These are phyloP conservation scores for Loris lydekkerianus DNA, from an alignment of 2,797 vertebrate genomes.

Conservation along the genomic window DNA sequence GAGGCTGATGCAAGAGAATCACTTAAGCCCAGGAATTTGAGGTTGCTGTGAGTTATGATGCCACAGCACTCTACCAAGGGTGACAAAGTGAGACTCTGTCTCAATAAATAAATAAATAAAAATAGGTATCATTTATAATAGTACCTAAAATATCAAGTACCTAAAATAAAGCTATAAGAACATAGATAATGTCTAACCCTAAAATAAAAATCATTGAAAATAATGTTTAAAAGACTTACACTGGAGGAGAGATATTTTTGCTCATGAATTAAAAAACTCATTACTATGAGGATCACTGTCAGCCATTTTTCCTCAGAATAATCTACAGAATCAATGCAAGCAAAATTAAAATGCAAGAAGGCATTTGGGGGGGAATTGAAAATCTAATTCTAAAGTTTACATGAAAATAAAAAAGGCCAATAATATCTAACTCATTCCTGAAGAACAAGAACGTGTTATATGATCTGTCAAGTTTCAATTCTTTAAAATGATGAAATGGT, in stretches of 20 bases:
- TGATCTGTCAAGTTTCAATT: not conserved
- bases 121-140: not conserved
- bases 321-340: not conserved
- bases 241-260: not conserved
- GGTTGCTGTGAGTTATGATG: no score
- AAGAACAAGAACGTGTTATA: not conserved
- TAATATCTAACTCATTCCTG: not conserved
- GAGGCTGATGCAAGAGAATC: no score
- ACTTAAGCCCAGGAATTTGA: no score
- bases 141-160: not conserved
- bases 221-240: not conserved
- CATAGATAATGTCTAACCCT: not conserved
- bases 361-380: not conserved
- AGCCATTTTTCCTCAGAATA: not conserved
- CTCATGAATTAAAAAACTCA: not conserved
- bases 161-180: not conserved
- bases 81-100: no score
- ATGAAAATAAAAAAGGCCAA: not conserved
- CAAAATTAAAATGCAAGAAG: constrained; percentile 2
- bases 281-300: not conserved
- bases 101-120: not conserved
- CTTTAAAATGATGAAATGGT: not conserved
- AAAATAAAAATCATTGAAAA: not conserved
- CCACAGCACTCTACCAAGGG: no score
- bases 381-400: not conserved